Base-by-base conservation (phyloP, 2,888 invertebrate species). In the Matsumyia berberina region DNA sequence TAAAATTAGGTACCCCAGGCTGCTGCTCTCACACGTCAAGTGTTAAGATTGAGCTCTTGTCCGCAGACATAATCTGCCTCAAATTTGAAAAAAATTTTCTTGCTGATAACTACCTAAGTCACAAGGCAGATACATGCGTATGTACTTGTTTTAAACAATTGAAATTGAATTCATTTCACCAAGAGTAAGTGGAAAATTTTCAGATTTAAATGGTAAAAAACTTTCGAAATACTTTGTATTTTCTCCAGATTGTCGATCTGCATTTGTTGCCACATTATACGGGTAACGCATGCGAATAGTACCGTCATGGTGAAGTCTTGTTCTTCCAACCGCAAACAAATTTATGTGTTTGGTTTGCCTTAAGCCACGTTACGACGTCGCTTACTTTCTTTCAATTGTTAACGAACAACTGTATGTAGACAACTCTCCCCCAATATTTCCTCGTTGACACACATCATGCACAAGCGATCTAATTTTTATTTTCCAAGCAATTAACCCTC, bases 381-480 rank as follows among this genome's bases (percentile, higher is more conserved):
- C 35, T 33, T 15, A 67, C 66, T 67, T 67, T 67, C 66, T 67
- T 39, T 53, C 31, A 53, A 67, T 67, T 67, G 15, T 11, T 29
- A 42, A 31, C 29, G 6, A 46, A 44, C 31, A 55, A 42, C 9
- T 12, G 24, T 24, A 24, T 24, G 2, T 24, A n/a, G n/a, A n/a
- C 9, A 11, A 35, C 53, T 55, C 53, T 55, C 46, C 31, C 33
- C 12, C 17, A 24, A 42, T 29, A 42, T 67, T 67, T 67, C 31
- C 12, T 12, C 7, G 67, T 55, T 33, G 67, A 42, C 42, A 55
- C 53, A 53, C 66, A 53, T 51, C 53, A 37, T 67, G 53, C 29
- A 67, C 53, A 67, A 53, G n/a, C 15, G 0, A 51, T 39, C 11
- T 51, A 15, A 29, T 60, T 29, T 44, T 44, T 44, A 64, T 69